Evolutionary conservation across 2,888 invertebrate species (phyloP).

Genomic region (Leucania comma): DNA sequence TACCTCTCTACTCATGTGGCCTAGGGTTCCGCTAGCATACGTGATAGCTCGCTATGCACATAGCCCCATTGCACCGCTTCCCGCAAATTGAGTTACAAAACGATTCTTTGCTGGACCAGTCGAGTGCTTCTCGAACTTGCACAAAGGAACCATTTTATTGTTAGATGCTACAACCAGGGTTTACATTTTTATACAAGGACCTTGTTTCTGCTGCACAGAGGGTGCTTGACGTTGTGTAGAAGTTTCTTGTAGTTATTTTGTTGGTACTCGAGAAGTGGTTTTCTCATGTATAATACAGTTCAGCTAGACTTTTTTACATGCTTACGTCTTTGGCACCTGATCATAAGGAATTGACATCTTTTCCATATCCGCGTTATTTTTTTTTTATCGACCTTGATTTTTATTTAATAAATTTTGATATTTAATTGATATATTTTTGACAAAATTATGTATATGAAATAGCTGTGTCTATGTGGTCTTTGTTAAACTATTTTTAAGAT

Average conservation of each 20-base stretch:
- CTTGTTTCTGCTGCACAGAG: slow-evolving; percentile 18
- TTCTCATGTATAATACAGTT: not conserved
- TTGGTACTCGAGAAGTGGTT: not conserved
- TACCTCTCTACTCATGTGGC: no score
- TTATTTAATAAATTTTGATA: no score
- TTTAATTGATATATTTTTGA: no score
- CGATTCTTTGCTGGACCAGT: slow-evolving; percentile 82
- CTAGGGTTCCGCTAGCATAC: slow-evolving; percentile 11
- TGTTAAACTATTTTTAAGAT: no score
- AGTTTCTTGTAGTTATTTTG: not conserved
- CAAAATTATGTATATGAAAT: no score
- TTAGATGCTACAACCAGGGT: slow-evolving; percentile 63
- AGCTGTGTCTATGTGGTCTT: no score
- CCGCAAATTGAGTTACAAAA: slow-evolving; percentile 89
- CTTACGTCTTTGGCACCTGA: not conserved
- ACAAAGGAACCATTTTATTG: slow-evolving; percentile 69
- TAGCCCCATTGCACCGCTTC: slow-evolving; percentile 72
- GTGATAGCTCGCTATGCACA: slow-evolving; percentile 44
- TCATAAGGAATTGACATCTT: no score
- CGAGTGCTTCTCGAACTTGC: slow-evolving; percentile 83
- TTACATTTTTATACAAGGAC: slow-evolving; percentile 43
- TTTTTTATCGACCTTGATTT: no score
- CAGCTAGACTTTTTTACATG: no score
- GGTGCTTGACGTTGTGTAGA: slow-evolving; percentile 16
- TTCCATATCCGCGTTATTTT: no score